Evolutionary conservation across 2,113 vertebrate species (phyloP).

Genomic region (Paradoxurus hermaphroditus): DNA sequence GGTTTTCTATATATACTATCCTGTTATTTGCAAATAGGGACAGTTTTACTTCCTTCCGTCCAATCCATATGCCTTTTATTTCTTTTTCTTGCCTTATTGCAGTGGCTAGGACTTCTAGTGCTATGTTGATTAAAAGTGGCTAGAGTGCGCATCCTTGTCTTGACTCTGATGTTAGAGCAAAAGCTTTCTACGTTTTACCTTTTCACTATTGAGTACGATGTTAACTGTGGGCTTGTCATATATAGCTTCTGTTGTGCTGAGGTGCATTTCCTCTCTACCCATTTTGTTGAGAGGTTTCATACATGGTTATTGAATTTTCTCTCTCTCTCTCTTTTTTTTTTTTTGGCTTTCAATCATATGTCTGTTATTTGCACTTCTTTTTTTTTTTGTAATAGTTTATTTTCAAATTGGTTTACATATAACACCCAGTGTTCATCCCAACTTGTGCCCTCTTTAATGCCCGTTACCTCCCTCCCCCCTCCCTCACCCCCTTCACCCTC

Average conservation of each 20-base stretch:
- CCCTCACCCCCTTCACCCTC: too few relatives aligned
- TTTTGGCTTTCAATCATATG: too few relatives aligned
- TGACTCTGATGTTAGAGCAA: background rate
- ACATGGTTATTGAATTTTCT: background rate
- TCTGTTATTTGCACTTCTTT: too few relatives aligned
- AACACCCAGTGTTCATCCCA: too few relatives aligned
- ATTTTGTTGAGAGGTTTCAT: background rate
- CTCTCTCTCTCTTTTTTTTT: too few relatives aligned
- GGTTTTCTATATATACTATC: background rate
- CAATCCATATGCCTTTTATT: background rate
- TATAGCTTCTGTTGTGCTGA: background rate
- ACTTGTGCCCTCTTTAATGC: too few relatives aligned
- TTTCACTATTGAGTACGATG: background rate
- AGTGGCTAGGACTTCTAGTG: background rate
- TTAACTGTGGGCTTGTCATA: background rate
- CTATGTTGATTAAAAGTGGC: background rate
- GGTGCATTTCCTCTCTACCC: background rate
- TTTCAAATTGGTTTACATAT: too few relatives aligned
- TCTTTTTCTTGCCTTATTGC: background rate
- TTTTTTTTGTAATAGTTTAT: too few relatives aligned
- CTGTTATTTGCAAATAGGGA: background rate
- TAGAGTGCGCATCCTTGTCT: background rate
- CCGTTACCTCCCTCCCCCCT: too few relatives aligned
- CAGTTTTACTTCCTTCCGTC: background rate
- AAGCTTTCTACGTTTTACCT: background rate